phyloP scores from a whole-genome alignment of 2,113 vertebrate species.

The mouse (Mus musculus) region GRCm39 chrX:55339001-55339500 shows the following conservation, averaged over 20 bases:
- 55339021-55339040: not conserved
- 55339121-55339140: not conserved
- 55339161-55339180: not conserved
- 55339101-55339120: not conserved
- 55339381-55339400: no score
- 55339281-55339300: not conserved
- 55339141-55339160: not conserved
- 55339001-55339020: not conserved
- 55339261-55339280: not conserved
- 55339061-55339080: not conserved
- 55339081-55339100: not conserved
- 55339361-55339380: not conserved
- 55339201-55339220: not conserved
- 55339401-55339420: not conserved
- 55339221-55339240: not conserved
- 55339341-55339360: not conserved
- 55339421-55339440: not conserved
- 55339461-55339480: not conserved
- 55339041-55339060: not conserved
- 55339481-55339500: not conserved
- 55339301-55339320: not conserved
- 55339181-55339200: not conserved
- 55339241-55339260: not conserved
- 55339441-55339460: not conserved
- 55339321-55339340: not conserved